Evolutionary conservation across 1,140 invertebrate genomes (phyloP), one percentile per base, ranked within the genome.

Genomic region (Phocides pigmalion): DNA sequence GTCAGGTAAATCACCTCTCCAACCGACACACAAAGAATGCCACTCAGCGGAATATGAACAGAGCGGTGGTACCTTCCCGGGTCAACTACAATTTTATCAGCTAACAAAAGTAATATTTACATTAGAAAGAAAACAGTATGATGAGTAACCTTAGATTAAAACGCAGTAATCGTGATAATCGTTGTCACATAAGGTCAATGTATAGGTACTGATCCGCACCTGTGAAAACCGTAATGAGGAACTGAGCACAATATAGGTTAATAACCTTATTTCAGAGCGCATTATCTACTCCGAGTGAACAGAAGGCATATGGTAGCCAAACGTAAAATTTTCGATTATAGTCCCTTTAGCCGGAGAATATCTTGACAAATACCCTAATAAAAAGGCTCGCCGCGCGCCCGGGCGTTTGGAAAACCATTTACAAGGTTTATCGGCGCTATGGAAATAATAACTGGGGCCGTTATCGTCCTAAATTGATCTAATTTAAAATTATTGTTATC

Each of bases 281-380:
- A 79, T 82, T 73, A 70, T 44, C 61, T 61, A 67, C 56, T 66
- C 46, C 53, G 19, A 46, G 66, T 61, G 69, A 69, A 62, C 71
- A 77, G 67, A 68, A 71, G 79, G 72, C 83, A 68, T 84, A 86
- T 86, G 85, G 74, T 81, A 77, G 75, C 74, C 79, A 80, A 81
- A 84, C 75, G 80, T 84, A 86, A 87, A 82, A 87, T 82, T 81
- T 81, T 77, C 84, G 81, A 82, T 86, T 85, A 89, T 76, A 76
- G 78, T 86, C 84, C 83, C 77, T 87, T 79, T 84, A 79, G 72
- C 71, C 66, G 70, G 61, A 67, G 76, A 82, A 86, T 84, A 87
- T 90, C 86, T 87, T 88, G 86, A 90, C 87, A 90, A 90, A 90
- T 89, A 84, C 76, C 85, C 74, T 79, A 86, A 89, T 90, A 90